A percentile compares a stretch with the other conserved stretches of the same genome.
phyloP scores from a whole-genome alignment of 2,113 vertebrate genomes.

The Notarius lentiginosus region DNA sequence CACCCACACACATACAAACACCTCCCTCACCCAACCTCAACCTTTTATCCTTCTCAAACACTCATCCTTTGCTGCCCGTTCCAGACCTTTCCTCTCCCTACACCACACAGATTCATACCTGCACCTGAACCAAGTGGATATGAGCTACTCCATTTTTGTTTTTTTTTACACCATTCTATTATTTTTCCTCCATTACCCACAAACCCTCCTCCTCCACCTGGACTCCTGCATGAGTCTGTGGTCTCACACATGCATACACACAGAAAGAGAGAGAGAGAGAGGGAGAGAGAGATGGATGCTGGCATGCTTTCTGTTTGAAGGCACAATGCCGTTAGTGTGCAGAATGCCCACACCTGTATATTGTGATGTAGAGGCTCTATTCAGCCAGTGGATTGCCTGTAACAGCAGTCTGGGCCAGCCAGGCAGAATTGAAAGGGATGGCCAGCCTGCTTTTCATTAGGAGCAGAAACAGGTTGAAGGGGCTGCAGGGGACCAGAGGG shows the following conservation, averaged over 20 bases:
- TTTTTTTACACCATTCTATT: slow-evolving; percentile 9
- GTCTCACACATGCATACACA: slow-evolving; percentile 57
- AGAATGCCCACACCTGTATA: slow-evolving; percentile 72
- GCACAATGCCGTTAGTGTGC: slow-evolving; percentile 61
- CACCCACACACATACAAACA: neutral
- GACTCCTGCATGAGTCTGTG: slow-evolving; percentile 8
- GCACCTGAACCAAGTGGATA: slow-evolving; percentile 8
- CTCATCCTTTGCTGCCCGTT: slow-evolving; percentile 28
- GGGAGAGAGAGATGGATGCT: slow-evolving; percentile 74
- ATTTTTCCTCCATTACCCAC: slow-evolving; percentile 7
- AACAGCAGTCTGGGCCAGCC: slow-evolving; percentile 69
- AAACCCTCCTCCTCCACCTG: neutral
- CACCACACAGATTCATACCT: slow-evolving; percentile 15
- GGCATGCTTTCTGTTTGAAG: slow-evolving; percentile 52
- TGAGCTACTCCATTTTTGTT: neutral
- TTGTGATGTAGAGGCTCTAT: slow-evolving; percentile 80
- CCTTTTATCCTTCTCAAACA: slow-evolving; percentile 44
- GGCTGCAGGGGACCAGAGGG: slow-evolving; percentile 52
- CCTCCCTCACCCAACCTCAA: slow-evolving; percentile 18
- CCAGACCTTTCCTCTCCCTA: slow-evolving; percentile 1
- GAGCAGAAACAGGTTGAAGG: slow-evolving; percentile 56
- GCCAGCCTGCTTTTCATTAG: slow-evolving; percentile 76
- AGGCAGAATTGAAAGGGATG: slow-evolving; percentile 75
- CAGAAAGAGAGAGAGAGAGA: slow-evolving; percentile 60
- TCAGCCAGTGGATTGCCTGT: slow-evolving; percentile 78